Base-by-base conservation (phyloP, 2,888 invertebrate species). In the Phyllotreta striolata region DNA sequence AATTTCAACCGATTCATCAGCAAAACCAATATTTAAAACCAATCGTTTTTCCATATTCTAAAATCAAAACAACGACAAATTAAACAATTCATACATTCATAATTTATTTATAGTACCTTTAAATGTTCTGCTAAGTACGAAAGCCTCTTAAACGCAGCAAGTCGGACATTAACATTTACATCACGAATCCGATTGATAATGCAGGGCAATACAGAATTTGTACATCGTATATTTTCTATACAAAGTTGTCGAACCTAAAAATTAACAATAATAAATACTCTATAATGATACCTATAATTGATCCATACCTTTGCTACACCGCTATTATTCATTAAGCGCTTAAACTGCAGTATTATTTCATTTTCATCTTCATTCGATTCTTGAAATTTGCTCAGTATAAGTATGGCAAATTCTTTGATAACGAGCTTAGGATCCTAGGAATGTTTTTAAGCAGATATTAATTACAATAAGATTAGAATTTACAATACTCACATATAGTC, bases 111-210 rank as follows among this genome's bases (percentile, higher is more conserved):
- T 55, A 55, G 55, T 68, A 75, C 77, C 70, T 72, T 75, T n/a
- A 78, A 57, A 35, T 55, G 62, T 41, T 67, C 63, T 9, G 69
- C 63, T 34, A 74, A 56, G 40, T 72, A 70, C 12, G 73, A 63
- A 3, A 77, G 56, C 67, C 74, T 73, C 55, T 67, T 74, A 73
- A 83, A 88, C 0, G 87, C 86, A 65, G 82, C 83, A 74, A 82
- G 85, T 0, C 95, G 84, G 0, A 96, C 93, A 37, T 86, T 85
- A 62, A 90, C 90, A 75, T 92, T 91, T 0, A 91, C 85, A 80
- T 96, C 96, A 74, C 89, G 86, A 0, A 91, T 85, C 1, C 93
- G 85, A 66, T 87, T 87, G 52, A 95, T 75, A 37, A 94, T 89
- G 66, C 86, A 86, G 0, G 87, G 85, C 1, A 95, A 84, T 2